A percentile compares a stretch with the other conserved stretches of the same genome.
Conservation (phyloP, 1,140 invertebrate species). For the Meteorus sp. region DNA sequence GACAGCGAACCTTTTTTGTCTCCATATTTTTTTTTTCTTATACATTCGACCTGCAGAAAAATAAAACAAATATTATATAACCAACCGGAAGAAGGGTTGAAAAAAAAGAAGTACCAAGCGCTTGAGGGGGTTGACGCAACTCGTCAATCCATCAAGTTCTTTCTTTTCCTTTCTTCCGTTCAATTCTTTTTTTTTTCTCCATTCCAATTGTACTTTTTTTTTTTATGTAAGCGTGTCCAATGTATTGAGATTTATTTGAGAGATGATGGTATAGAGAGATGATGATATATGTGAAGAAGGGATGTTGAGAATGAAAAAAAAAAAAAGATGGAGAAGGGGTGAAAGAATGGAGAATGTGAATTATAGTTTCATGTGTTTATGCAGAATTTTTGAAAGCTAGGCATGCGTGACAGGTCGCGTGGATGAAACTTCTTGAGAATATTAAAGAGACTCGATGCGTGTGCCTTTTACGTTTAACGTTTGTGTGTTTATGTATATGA, state of each 20-base stretch:
- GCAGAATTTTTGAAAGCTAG: slow-evolving; percentile 5
- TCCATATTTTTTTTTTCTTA: slow-evolving; percentile 26
- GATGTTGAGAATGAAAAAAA: too few relatives aligned
- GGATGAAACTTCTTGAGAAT: slow-evolving; percentile 8
- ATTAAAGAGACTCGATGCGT: slow-evolving; percentile 9
- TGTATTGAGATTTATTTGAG: slow-evolving; percentile 37
- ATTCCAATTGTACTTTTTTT: slow-evolving; percentile 26
- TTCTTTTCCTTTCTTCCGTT: slow-evolving; percentile 10
- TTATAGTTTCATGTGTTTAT: not conserved
- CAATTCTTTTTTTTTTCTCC: slow-evolving; percentile 25
- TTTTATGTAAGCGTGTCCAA: slow-evolving; percentile 43
- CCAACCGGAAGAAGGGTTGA: slow-evolving; percentile 11
- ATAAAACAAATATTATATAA: slow-evolving; percentile 29
- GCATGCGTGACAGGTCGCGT: slow-evolving; percentile 22
- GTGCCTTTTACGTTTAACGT: not conserved
- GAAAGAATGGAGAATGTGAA: not conserved
- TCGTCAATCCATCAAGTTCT: slow-evolving; percentile 41
- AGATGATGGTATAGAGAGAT: not conserved
- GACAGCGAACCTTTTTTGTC: slow-evolving; percentile 42
- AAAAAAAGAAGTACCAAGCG: slow-evolving; percentile 25
- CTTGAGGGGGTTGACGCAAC: slow-evolving; percentile 27
- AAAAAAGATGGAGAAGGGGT: slow-evolving; percentile 19
- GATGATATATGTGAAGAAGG: too few relatives aligned
- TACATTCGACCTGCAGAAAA: slow-evolving; percentile 30
- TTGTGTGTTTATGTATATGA: not conserved